Conservation (phyloP, 2,797 vertebrate genomes). For the Vespertilio murinus region DNA sequence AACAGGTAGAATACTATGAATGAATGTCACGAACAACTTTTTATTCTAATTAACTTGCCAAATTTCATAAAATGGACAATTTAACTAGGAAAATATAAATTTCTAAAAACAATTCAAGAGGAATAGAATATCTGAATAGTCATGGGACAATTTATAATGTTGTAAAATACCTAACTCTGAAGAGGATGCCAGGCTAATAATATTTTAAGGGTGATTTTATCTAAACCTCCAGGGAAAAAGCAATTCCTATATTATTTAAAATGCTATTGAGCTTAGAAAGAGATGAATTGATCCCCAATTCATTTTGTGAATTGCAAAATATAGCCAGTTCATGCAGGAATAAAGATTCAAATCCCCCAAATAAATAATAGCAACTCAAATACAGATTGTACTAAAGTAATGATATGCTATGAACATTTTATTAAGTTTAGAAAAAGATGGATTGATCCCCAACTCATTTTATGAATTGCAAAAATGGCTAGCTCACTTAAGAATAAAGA, state of each 20-base stretch:
- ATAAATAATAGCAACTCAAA: slow-evolving; percentile 56
- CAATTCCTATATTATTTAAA: slow-evolving; percentile 40
- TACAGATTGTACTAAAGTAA: slow-evolving; percentile 43
- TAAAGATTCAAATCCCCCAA: slow-evolving; percentile 41
- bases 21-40: background rate
- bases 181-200: background rate
- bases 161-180: slow-evolving; percentile 28
- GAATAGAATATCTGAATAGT: slow-evolving; percentile 25
- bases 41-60: background rate
- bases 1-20: background rate
- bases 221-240: background rate
- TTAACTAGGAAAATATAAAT: background rate
- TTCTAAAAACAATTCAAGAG: background rate
- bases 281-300: background rate
- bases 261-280: slow-evolving; percentile 32
- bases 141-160: background rate
- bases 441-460: slow-evolving; percentile 36
- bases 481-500: slow-evolving; percentile 34
- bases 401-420: slow-evolving; percentile 54
- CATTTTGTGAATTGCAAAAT: slow-evolving; percentile 60
- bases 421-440: slow-evolving; percentile 54
- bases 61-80: background rate
- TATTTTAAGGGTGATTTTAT: slow-evolving; percentile 43
- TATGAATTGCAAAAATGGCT: slow-evolving; percentile 24
- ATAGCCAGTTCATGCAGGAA: background rate